These are phyloP conservation scores for Eulemur macaco DNA, from an alignment of 2,113 vertebrate species.

Conservation along the genomic window DNA sequence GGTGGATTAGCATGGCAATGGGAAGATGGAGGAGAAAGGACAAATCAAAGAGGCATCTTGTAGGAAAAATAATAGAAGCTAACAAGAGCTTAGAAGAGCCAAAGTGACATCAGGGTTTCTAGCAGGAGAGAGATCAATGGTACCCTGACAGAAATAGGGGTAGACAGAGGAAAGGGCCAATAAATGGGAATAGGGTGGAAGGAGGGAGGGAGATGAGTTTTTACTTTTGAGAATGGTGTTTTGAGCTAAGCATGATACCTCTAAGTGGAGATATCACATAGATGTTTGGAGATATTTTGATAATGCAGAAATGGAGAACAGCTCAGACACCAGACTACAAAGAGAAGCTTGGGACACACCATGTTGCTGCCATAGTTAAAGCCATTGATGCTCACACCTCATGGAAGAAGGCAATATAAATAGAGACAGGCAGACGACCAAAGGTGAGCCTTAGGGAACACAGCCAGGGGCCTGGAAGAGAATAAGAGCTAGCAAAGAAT, in stretches of 20 bases:
- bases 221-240: neutral
- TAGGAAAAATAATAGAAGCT: neutral
- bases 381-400: no score
- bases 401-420: fast-evolving
- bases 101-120: neutral
- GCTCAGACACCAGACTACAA: neutral
- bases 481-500: neutral
- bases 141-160: neutral
- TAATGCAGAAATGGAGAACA: neutral
- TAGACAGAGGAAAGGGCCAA: neutral
- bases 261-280: neutral
- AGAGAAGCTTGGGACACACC: neutral
- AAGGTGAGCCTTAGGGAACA: neutral
- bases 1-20: neutral
- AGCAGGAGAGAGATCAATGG: neutral
- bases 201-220: neutral
- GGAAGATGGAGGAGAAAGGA: neutral
- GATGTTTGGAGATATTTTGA: neutral
- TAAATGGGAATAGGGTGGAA: neutral
- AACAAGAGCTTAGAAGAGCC: neutral
- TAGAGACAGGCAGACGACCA: neutral
- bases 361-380: neutral
- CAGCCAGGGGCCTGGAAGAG: neutral
- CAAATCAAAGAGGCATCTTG: neutral
- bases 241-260: neutral